These are phyloP conservation scores for Erebia epiphron DNA, from an alignment of 2,888 invertebrate genomes.

Conservation along the genomic window DNA sequence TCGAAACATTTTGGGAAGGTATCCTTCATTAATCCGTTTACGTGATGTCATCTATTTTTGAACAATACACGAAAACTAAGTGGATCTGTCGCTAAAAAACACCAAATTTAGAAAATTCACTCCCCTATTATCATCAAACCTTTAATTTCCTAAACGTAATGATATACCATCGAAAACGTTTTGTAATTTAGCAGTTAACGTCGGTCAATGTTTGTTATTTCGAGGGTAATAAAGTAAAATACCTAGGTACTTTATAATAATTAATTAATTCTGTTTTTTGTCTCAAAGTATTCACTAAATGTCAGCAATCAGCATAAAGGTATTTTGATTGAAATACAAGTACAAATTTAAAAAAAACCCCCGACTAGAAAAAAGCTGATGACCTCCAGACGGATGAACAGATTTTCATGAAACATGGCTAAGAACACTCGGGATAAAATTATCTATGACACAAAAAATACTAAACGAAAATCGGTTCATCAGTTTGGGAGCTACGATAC, in stretches of 20 bases:
- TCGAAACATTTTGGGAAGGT: background rate
- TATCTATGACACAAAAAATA: too few species aligned
- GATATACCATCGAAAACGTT: constrained; percentile 15
- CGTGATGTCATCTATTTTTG: background rate
- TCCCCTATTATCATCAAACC: background rate
- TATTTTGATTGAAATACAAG: constrained; percentile 9
- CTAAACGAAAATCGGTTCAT: too few species aligned
- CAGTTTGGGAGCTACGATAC: too few species aligned
- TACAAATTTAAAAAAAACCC: too few species aligned
- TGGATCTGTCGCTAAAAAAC: background rate
- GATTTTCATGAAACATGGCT: too few species aligned
- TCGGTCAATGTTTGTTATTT: constrained; percentile 10
- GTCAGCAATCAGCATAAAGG: background rate
- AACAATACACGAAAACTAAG: background rate
- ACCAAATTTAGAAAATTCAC: constrained; percentile 13
- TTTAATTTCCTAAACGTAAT: constrained; percentile 13
- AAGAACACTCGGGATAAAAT: too few species aligned
- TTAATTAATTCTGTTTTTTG: background rate
- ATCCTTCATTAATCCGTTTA: background rate
- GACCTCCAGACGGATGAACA: too few species aligned
- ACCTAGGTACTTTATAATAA: background rate
- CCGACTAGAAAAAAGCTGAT: too few species aligned
- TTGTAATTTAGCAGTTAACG: background rate
- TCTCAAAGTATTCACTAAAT: background rate
- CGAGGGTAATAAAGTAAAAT: constrained; percentile 12